These are phyloP conservation scores for Pachydiplax longipennis DNA, from an alignment of 2,888 invertebrate species.

Conservation along the genomic window DNA sequence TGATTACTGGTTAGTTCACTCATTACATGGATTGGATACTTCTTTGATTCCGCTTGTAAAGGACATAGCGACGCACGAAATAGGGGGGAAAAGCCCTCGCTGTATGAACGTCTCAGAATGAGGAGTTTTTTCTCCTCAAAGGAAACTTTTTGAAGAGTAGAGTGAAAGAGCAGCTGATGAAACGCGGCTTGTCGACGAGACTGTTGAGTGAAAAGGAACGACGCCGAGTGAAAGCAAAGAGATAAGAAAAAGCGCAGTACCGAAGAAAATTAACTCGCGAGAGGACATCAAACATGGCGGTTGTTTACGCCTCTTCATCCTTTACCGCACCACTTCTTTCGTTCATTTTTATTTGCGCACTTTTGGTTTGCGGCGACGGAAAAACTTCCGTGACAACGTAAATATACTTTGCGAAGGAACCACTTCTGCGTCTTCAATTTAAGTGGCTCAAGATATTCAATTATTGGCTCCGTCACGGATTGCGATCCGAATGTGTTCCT, in stretches of 20 bases:
- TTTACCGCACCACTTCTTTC: background rate
- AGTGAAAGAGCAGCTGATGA: background rate
- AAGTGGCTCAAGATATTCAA: background rate
- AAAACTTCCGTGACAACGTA: background rate
- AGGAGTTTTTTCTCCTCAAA: too few relatives aligned
- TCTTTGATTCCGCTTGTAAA: too few relatives aligned
- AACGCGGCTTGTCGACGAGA: background rate
- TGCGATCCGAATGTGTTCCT: background rate
- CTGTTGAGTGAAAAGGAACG: background rate
- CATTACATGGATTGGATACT: too few relatives aligned
- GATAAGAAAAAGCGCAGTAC: background rate
- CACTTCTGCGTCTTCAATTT: background rate
- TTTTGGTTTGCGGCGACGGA: background rate
- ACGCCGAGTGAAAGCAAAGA: background rate
- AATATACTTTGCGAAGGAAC: background rate
- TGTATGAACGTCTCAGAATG: too few relatives aligned
- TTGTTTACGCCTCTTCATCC: background rate
- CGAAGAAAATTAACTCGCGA: background rate
- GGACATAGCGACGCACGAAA: too few relatives aligned
- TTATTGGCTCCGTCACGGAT: background rate
- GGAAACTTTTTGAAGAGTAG: background rate
- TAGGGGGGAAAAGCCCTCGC: too few relatives aligned
- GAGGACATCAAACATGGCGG: background rate
- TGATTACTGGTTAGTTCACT: too few relatives aligned
- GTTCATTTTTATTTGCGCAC: background rate